Evolutionary conservation across 1,140 invertebrate species (phyloP).

Genomic region (Papilio machaon): DNA sequence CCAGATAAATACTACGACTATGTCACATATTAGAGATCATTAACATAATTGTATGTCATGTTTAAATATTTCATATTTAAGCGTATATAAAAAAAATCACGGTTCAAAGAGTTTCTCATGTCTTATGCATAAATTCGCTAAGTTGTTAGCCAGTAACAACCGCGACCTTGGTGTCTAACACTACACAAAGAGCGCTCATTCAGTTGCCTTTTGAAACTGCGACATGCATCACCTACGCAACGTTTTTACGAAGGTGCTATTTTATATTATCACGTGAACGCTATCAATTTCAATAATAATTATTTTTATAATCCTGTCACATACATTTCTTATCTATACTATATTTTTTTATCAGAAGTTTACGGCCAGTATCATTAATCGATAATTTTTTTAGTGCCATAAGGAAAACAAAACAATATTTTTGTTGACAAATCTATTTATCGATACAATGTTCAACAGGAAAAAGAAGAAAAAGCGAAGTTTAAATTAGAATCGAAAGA

Average conservation of each 20-base stretch:
- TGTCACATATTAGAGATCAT: neutral
- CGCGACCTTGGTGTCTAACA: conserved; percentile 55
- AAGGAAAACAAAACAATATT: conserved; percentile 21
- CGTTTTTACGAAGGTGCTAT: conserved; percentile 70
- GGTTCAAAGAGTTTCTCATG: conserved; percentile 46
- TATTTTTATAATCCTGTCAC: conserved; percentile 34
- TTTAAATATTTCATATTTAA: conserved; percentile 13
- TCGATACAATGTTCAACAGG: conserved; percentile 54
- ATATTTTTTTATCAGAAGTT: conserved; percentile 28
- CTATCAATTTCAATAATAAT: neutral
- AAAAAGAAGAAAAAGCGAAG: conserved; percentile 81
- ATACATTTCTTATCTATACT: conserved; percentile 31
- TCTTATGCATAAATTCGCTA: conserved; percentile 58
- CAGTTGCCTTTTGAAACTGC: conserved; percentile 64
- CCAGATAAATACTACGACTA: neutral
- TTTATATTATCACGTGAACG: conserved; percentile 23
- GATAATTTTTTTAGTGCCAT: neutral
- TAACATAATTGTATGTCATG: neutral
- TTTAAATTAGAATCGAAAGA: conserved; percentile 77
- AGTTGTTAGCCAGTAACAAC: conserved; percentile 50
- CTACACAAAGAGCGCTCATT: conserved; percentile 55
- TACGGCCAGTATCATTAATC: neutral
- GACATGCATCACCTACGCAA: conserved; percentile 75
- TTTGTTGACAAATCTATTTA: conserved; percentile 11
- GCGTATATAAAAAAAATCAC: conserved; percentile 44